phyloP scores from a whole-genome alignment of 2,888 invertebrate species.

The Terebella lapidaria region DNA sequence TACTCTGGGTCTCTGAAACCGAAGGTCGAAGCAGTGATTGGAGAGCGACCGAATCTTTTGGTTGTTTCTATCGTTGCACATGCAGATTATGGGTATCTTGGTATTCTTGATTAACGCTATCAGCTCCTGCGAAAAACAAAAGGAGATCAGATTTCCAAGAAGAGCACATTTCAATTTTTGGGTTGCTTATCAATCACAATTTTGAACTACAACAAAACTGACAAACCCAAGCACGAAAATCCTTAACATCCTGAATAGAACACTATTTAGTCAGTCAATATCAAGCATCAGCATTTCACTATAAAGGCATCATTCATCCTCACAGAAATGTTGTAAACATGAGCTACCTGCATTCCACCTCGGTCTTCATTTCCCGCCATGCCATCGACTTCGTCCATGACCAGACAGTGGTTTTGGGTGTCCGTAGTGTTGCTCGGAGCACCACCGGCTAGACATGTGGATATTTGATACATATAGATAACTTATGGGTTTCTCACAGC shows the following conservation, averaged over 20 bases:
- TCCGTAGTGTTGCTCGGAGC: conserved; percentile 6
- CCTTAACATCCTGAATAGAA: too few species aligned
- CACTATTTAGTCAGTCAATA: too few species aligned
- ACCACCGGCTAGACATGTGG: too few species aligned
- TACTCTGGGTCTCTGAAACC: conserved; percentile 75
- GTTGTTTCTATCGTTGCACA: conserved; percentile 91
- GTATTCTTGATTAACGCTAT: conserved; percentile 84
- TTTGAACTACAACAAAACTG: too few species aligned
- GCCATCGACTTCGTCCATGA: conserved; percentile 99
- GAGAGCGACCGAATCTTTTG: conserved; percentile 87
- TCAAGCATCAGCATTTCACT: too few species aligned
- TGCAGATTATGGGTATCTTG: conserved; percentile 62
- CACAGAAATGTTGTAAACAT: too few species aligned
- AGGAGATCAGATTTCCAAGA: too few species aligned
- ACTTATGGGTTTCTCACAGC: too few species aligned
- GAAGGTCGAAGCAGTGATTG: conserved; percentile 89
- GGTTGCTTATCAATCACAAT: too few species aligned
- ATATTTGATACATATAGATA: not conserved
- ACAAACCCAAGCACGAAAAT: too few species aligned
- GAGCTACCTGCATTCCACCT: conserved; percentile 78
- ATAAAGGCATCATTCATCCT: too few species aligned
- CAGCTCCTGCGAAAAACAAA: conserved; percentile 64
- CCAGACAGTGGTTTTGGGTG: conserved; percentile 71
- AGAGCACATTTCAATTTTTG: too few species aligned
- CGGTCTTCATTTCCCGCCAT: conserved; percentile 99